Percentiles rank a stretch among this genome's conserved stretches.
Evolutionary conservation across 1,140 invertebrate species (phyloP).

Genomic region (Lutraria rhynchaena): DNA sequence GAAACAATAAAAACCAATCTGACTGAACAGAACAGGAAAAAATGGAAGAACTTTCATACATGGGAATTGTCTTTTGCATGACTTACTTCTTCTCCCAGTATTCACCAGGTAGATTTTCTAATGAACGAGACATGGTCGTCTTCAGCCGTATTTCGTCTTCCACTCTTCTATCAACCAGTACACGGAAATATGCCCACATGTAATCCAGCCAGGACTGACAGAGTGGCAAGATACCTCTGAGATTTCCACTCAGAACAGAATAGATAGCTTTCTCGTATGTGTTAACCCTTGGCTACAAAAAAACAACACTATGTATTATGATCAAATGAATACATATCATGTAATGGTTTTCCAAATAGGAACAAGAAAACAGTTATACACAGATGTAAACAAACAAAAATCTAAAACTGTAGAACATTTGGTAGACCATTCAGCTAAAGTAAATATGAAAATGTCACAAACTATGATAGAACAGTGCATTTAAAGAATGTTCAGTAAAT

Average conservation of each 20-base stretch:
- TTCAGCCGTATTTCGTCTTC: conserved; percentile 87
- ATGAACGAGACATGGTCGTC: conserved; percentile 67
- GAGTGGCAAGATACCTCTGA: conserved; percentile 88
- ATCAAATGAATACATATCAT: background rate
- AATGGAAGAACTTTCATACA: too few species aligned
- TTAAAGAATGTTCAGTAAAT: too few species aligned
- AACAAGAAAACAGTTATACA: too few species aligned
- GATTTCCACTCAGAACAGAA: conserved; percentile 92
- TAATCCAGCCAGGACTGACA: conserved; percentile 94
- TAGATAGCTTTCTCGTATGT: conserved; percentile 85
- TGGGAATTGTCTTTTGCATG: too few species aligned
- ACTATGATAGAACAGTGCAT: too few species aligned
- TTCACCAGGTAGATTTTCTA: conserved; percentile 86
- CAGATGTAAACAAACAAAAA: too few species aligned
- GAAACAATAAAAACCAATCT: too few species aligned
- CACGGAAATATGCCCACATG: conserved; percentile 93
- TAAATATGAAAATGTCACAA: too few species aligned
- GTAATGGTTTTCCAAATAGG: too few species aligned
- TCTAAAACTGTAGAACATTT: too few species aligned
- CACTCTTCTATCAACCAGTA: conserved; percentile 92
- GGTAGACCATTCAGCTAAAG: too few species aligned
- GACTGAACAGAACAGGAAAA: too few species aligned
- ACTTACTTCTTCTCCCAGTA: conserved; percentile 90
- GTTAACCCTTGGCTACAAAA: conserved; percentile 79
- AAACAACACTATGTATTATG: background rate